These are phyloP conservation scores for Bombus confusus DNA, from an alignment of 1,140 invertebrate species.

Conservation along the genomic window DNA sequence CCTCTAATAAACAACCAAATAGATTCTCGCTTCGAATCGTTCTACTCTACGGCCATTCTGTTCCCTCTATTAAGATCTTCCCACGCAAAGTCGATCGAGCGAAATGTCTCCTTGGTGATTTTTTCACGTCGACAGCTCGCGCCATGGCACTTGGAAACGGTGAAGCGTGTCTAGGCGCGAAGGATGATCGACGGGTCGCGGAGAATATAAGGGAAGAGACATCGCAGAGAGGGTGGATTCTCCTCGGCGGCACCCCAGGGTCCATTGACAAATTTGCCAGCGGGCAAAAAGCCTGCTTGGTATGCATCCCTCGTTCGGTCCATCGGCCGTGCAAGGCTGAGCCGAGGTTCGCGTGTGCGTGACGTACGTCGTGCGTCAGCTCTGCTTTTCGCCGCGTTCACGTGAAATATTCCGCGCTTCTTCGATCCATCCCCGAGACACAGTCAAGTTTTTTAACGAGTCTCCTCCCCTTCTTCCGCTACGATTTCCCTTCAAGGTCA, in stretches of 20 bases:
- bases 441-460: not conserved
- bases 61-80: not conserved
- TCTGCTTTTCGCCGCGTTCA: not conserved
- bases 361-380: slow-evolving; percentile 54
- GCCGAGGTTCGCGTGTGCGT: slow-evolving; percentile 47
- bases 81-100: not conserved
- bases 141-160: slow-evolving; percentile 30
- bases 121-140: not conserved
- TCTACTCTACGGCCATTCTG: not conserved
- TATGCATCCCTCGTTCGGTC: slow-evolving; percentile 70
- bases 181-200: slow-evolving; percentile 62
- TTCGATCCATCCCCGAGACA: not conserved
- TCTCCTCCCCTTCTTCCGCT: no score
- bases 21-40: no score
- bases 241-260: slow-evolving; percentile 42
- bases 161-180: slow-evolving; percentile 37
- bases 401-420: slow-evolving; percentile 33
- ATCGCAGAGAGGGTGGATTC: slow-evolving; percentile 49
- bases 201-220: slow-evolving; percentile 45
- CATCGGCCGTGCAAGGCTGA: slow-evolving; percentile 59
- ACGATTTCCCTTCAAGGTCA: not conserved
- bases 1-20: no score
- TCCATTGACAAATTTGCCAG: slow-evolving; percentile 71
- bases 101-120: not conserved
- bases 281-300: slow-evolving; percentile 69